A percentile compares a stretch with the other conserved stretches of the same genome.
Evolutionary conservation across 53 echinoderm and acorn worm species (phyloP).

Genomic region (Temnopleurus reevesii): DNA sequence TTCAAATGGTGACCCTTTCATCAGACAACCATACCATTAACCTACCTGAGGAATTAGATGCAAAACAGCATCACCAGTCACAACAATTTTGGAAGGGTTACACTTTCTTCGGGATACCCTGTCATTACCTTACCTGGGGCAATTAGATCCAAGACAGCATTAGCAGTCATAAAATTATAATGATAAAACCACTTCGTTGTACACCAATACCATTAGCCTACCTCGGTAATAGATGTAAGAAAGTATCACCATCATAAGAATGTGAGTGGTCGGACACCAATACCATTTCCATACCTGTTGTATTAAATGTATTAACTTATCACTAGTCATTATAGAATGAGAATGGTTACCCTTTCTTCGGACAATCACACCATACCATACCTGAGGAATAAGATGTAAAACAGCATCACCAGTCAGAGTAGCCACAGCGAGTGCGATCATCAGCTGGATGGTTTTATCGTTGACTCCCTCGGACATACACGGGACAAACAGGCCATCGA

Average conservation of each 20-base stretch:
- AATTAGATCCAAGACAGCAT: slow-evolving; percentile 72
- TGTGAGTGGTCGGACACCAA: no score
- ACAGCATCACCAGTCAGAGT: neutral
- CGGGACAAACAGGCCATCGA: slow-evolving; percentile 77
- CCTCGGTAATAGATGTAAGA: no score
- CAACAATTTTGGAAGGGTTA: neutral
- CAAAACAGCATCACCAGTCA: slow-evolving; percentile 29
- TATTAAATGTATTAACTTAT: no score
- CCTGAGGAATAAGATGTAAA: slow-evolving; percentile 90
- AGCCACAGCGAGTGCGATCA: slow-evolving; percentile 86
- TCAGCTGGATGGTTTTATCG: slow-evolving; percentile 67
- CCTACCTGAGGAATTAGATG: slow-evolving; percentile 92
- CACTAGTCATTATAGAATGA: neutral
- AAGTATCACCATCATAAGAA: neutral
- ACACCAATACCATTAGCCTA: neutral
- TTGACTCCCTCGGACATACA: slow-evolving; percentile 65
- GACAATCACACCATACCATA: neutral
- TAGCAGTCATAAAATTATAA: neutral
- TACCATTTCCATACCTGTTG: no score
- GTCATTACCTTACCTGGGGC: slow-evolving; percentile 70
- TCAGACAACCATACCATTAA: neutral
- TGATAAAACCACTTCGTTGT: no score
- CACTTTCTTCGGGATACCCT: neutral
- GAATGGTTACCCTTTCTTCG: neutral
- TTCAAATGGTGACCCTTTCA: neutral